Percentiles rank a stretch among this genome's conserved stretches.
Conservation (phyloP, 2,113 vertebrate species). For the Lipotes vexillifer region DNA sequence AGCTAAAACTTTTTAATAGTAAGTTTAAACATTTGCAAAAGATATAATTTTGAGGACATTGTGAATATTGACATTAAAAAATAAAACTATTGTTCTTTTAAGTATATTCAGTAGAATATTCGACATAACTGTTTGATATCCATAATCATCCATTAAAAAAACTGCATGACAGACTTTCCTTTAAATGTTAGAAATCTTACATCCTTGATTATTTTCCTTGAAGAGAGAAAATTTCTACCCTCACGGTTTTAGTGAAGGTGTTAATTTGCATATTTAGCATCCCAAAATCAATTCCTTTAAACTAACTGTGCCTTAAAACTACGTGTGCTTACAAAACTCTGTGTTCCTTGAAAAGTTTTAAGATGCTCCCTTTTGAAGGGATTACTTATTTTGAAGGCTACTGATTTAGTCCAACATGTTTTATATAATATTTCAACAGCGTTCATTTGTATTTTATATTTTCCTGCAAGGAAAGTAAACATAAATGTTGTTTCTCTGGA, state of each 20-base stretch:
- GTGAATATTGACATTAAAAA: not conserved
- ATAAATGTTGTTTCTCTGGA: not conserved
- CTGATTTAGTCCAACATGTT: not conserved
- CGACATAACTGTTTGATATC: not conserved
- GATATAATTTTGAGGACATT: not conserved
- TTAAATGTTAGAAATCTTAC: not conserved
- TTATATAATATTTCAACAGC: not conserved
- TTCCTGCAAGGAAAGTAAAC: not conserved
- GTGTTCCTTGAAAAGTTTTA: not conserved
- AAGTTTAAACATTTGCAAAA: not conserved
- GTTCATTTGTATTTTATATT: not conserved
- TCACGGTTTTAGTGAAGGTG: not conserved
- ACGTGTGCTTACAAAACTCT: not conserved
- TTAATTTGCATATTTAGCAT: slow-evolving; percentile 17
- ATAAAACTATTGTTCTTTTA: not conserved
- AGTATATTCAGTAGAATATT: not conserved
- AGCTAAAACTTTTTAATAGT: not conserved
- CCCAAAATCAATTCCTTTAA: not conserved
- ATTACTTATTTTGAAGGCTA: not conserved
- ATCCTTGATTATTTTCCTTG: not conserved
- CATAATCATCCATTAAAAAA: not conserved
- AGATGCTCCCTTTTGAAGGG: not conserved
- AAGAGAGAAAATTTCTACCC: not conserved
- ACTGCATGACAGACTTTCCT: not conserved
- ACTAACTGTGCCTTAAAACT: not conserved